Evolutionary conservation across 53 echinoderm and acorn worm genomes (phyloP), one percentile per base, ranked within the genome.

Genomic region (Glandiceps talaboti): DNA sequence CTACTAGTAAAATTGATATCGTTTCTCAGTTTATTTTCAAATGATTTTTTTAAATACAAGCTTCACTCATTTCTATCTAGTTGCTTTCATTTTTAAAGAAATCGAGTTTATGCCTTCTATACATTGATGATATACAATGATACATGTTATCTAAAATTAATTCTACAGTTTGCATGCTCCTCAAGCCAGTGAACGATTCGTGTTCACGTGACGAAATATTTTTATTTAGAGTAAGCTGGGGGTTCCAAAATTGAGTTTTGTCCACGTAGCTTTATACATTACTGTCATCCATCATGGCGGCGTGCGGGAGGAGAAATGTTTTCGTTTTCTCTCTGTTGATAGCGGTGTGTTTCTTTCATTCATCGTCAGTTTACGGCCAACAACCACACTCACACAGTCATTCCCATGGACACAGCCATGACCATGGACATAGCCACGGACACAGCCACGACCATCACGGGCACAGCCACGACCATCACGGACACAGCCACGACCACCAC

Each of bases 381-480:
- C 45, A 30, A 45, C 45, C 6, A 25, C 73, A 73, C 31, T 30
- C 29, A 31, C 31, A 77, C 26, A 77, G 29, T 1, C 78, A 77
- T 74, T 78, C 78, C 33, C 74, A 74, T 30, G 74, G 30, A 29
- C 82, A 76, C 31, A 74, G 82, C 74, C 78, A 27, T 31, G 82
- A 78, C 20, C 82, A 86, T 32, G 76, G 74, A 77, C 27, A 75
- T 75, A 64, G 74, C 25, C 81, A 29, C 77, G 80, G 29, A 27
- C 86, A 86, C 14, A 73, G 33, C 25, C 82, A 82, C 64, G 64
- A 45, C 64, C 64, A 85, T 1, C 89, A 90, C 33, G 84, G 76
- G n/a, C 88, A 91, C 75, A 82, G 78, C 0, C 89, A 94, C 32
- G 89, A 83, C 14, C 88, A 82, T 30, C 85, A 85, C 33, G 80